phyloP scores from a whole-genome alignment of 2,797 vertebrate genomes.

The Ceryle rudis region DNA sequence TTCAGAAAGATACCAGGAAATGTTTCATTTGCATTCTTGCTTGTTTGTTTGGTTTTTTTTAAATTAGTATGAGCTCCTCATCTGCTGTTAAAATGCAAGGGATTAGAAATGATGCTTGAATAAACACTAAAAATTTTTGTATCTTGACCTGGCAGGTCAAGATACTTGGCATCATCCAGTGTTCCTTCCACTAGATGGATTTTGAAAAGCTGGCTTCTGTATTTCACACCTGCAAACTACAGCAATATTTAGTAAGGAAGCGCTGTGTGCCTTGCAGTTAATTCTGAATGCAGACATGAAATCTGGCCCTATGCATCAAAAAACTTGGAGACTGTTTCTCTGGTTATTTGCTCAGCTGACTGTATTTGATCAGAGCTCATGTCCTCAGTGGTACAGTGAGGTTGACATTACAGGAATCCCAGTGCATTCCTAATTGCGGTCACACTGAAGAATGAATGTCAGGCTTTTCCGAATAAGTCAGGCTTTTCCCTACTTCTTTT shows the following conservation, averaged over 20 bases:
- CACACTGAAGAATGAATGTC: not conserved
- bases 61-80: not conserved
- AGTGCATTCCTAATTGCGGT: not conserved
- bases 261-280: not conserved
- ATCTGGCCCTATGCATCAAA: not conserved
- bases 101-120: not conserved
- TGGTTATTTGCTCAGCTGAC: constrained; percentile 70
- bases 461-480: not conserved
- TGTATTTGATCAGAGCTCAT: constrained; percentile 25
- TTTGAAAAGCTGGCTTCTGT: constrained; percentile 67
- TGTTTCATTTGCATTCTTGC: not conserved
- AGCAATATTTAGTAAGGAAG: constrained; percentile 53
- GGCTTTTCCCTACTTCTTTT: not conserved
- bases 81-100: not conserved
- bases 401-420: not conserved
- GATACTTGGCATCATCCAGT: not conserved
- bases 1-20: not conserved
- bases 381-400: not conserved
- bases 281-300: constrained; percentile 31
- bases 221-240: constrained; percentile 63
- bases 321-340: not conserved
- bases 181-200: not conserved
- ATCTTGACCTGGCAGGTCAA: not conserved
- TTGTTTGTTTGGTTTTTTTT: not conserved
- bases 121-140: constrained; percentile 13